Evolutionary conservation across 2,113 vertebrate genomes (phyloP).

Genomic region (Brienomyrus brachyistius): DNA sequence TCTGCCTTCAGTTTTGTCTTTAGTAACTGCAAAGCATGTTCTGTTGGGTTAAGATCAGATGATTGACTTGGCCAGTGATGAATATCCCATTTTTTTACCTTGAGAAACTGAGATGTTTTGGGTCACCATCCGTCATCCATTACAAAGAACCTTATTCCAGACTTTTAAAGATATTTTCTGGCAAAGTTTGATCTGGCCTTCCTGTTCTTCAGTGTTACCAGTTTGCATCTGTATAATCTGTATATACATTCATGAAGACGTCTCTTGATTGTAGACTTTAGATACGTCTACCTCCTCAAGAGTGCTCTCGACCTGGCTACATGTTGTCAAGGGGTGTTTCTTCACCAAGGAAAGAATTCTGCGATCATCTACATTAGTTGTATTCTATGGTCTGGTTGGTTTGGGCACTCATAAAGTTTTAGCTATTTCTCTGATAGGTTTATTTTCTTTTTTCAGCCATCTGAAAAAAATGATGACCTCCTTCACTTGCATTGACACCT

Average conservation of each 20-base stretch:
- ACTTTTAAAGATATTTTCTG: no score
- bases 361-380: no score
- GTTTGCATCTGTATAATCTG: no score
- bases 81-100: neutral
- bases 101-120: neutral
- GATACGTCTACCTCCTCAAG: neutral
- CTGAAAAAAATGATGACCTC: no score
- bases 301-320: neutral
- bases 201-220: neutral
- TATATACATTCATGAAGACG: neutral
- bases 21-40: no score
- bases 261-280: neutral
- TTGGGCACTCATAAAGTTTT: no score
- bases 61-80: neutral
- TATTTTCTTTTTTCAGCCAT: no score
- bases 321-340: neutral
- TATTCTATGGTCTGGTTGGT: no score
- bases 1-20: neutral
- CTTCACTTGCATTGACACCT: no score
- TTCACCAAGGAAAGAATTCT: neutral
- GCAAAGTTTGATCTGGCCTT: neutral
- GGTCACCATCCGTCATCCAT: neutral
- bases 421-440: no score
- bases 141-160: no score
- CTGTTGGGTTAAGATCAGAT: no score